A percentile compares a stretch with the other conserved stretches of the same genome.
Conservation (phyloP, 2,113 vertebrate genomes). For the Monarcha castaneiventris region DNA sequence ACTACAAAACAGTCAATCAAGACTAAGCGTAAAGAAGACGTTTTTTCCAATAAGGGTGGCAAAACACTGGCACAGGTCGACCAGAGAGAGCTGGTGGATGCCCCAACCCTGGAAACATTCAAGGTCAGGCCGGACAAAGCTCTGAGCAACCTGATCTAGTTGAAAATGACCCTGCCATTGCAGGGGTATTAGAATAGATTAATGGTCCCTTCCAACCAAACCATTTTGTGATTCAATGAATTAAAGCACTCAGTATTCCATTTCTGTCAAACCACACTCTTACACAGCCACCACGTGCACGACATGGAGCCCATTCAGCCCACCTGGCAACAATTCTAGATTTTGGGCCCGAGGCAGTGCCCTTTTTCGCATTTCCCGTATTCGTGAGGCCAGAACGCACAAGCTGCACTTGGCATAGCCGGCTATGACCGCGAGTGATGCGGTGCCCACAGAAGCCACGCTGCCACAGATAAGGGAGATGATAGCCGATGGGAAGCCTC, state of each 20-base stretch:
- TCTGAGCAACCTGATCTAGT: not conserved
- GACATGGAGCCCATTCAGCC: accelerated
- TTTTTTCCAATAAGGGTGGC: not conserved
- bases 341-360: accelerated
- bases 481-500: not conserved
- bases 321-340: not conserved
- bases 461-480: not conserved
- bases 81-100: not conserved
- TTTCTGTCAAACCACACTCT: not conserved
- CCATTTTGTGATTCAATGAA: not conserved
- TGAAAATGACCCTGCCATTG: not conserved
- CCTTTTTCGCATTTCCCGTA: accelerated
- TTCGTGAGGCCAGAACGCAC: accelerated
- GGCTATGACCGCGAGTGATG: accelerated
- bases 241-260: too few relatives aligned
- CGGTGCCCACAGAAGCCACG: not conserved
- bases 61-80: not conserved
- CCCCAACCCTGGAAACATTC: not conserved
- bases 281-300: not conserved
- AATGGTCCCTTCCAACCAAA: not conserved
- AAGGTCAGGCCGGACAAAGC: not conserved
- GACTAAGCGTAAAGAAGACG: not conserved
- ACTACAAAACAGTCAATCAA: not conserved
- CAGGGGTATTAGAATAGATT: not conserved
- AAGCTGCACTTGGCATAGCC: accelerated